Percentiles rank a stretch among this genome's conserved stretches.
Conservation (phyloP, 2,797 vertebrate genomes). For the Leucoraja ocellata region DNA sequence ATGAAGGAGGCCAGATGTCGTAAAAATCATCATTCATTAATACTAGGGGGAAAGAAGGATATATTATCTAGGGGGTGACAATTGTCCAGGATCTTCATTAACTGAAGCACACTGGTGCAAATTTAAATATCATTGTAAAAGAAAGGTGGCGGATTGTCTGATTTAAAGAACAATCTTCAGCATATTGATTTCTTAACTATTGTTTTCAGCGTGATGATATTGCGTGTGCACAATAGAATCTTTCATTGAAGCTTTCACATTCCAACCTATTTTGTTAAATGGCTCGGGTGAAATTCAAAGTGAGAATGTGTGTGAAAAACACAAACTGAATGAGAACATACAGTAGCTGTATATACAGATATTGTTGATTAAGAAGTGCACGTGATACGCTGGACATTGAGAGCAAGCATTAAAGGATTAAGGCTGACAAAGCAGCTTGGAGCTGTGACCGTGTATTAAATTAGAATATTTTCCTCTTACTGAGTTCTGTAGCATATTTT, state of each 20-base stretch:
- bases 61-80: too few species aligned
- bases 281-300: not conserved
- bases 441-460: not conserved
- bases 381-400: not conserved
- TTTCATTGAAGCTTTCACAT: not conserved
- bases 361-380: not conserved
- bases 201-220: not conserved
- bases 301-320: not conserved
- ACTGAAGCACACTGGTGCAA: conserved; percentile 11
- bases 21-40: conserved; percentile 14
- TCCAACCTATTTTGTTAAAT: not conserved
- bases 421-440: not conserved
- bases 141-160: not conserved
- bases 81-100: not conserved
- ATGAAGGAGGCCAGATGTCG: not conserved
- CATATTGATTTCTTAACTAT: not conserved
- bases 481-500: not conserved
- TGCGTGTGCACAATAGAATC: not conserved
- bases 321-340: not conserved
- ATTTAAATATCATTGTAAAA: conserved; percentile 12
- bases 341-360: not conserved
- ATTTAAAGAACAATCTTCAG: not conserved
- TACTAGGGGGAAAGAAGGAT: not conserved
- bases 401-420: not conserved
- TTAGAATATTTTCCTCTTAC: not conserved